phyloP scores from a whole-genome alignment of 1,140 invertebrate genomes.

The Magallana angulata region DNA sequence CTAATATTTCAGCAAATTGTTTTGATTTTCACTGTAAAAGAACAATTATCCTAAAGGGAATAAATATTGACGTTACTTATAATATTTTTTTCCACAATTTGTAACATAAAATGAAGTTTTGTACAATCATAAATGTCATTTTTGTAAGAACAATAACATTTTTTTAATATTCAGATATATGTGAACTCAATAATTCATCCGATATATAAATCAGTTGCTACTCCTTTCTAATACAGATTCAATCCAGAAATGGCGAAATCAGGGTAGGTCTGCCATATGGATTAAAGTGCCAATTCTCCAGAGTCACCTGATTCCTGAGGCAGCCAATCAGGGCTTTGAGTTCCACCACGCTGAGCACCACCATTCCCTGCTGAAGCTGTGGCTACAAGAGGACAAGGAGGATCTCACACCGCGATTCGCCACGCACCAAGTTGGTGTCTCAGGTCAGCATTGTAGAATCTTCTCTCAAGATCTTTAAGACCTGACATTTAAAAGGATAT shows the following conservation, averaged over 20 bases:
- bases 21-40: no score
- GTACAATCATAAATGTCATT: no score
- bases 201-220: neutral
- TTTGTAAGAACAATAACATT: no score
- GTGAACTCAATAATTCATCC: neutral
- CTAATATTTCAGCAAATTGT: no score
- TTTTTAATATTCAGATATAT: no score
- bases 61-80: no score
- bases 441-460: constrained; percentile 62
- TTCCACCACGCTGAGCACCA: constrained; percentile 92
- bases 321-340: constrained; percentile 86
- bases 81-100: no score
- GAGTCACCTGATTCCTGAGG: constrained; percentile 63
- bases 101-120: no score
- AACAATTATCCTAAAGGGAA: no score
- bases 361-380: constrained; percentile 88
- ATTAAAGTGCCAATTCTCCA: constrained; percentile 64
- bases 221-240: constrained; percentile 49
- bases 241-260: constrained; percentile 55
- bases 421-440: constrained; percentile 87
- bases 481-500: no score
- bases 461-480: no score
- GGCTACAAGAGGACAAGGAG: constrained; percentile 85
- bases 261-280: constrained; percentile 61
- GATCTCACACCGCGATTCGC: constrained; percentile 88